Evolutionary conservation across 2,888 invertebrate species (phyloP).

Genomic region (Rotaria macrura): DNA sequence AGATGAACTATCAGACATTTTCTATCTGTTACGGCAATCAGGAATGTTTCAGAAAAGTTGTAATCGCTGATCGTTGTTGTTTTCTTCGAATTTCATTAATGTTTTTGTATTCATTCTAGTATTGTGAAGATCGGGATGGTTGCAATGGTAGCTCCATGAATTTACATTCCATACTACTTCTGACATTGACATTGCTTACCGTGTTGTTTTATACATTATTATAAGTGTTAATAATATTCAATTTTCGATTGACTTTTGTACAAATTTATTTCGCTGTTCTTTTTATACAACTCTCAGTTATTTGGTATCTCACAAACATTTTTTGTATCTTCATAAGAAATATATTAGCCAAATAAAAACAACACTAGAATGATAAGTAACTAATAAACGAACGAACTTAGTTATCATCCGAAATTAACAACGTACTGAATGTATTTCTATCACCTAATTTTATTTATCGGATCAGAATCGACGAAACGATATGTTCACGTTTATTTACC

Average conservation of each 20-base stretch:
- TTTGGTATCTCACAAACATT: not conserved
- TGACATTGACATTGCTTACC: not conserved
- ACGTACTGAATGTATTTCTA: not conserved
- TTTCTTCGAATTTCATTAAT: too few relatives aligned
- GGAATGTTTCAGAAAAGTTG: too few relatives aligned
- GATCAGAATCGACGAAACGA: too few relatives aligned
- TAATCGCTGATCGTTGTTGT: too few relatives aligned
- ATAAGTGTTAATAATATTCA: not conserved
- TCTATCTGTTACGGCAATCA: too few relatives aligned
- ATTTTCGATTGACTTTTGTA: not conserved
- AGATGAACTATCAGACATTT: too few relatives aligned
- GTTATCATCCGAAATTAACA: not conserved
- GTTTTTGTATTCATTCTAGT: not conserved
- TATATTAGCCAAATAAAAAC: not conserved
- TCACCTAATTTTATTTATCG: too few relatives aligned
- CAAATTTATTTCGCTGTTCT: not conserved
- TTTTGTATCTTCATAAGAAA: not conserved
- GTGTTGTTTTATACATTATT: not conserved
- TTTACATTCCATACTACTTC: not conserved
- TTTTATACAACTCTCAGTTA: not conserved
- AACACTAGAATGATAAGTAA: not conserved
- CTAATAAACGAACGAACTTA: not conserved
- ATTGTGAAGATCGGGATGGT: constrained; percentile 30
- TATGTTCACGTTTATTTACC: too few relatives aligned
- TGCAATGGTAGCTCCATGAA: constrained; percentile 18